Base-by-base conservation (phyloP, 2,113 vertebrate genomes). In the Crotalus tigris region DNA sequence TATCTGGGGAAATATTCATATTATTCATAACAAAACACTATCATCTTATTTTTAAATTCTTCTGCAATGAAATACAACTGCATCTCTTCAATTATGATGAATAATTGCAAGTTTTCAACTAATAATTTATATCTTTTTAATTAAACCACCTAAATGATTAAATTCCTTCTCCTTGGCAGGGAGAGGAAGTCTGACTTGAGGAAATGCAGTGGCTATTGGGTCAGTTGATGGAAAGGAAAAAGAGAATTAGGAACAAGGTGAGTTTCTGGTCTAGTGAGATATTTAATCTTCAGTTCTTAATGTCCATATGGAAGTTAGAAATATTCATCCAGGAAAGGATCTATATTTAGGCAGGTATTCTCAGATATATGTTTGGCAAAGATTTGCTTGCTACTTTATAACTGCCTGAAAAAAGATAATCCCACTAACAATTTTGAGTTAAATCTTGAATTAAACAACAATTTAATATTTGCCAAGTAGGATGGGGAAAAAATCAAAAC, bases 21-120 rank as follows among this genome's bases (percentile, higher is more conserved):
- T 23, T 12, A 61, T 87, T 7, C 44, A 61, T 92, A 87, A 92
- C 92, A 95, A 91, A 3, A 21, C 75, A 92, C 58, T 64, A 61
- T 93, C 89, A 57, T 49, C 23, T 92, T 33, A 75, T 33, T 5
- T 39, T 1, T 59, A 87, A 5, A 92, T 59, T 39, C 89, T 85
- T 3, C 33, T 54, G 26, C 61, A 92, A 61, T 1, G 0, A 0
- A 8, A 61, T 9, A 54, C 59, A 81, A 21, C 59, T 24, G 2
- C 4, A n/a, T 4, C 2, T 81, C 69, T 39, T 39, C 33, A 81
- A 81, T 81, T 19, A 39, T 9, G 17, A 81, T 44, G 33, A 81
- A 21, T 81, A 4, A 17, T 23, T 58, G 49, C 29, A 90, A 69
- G 91, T 64, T 15, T 55, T 5, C 26, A 55, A 19, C 12, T 93